These are phyloP conservation scores for Cyprinodon tularosa DNA, from an alignment of 2,113 vertebrate species.

Conservation along the genomic window DNA sequence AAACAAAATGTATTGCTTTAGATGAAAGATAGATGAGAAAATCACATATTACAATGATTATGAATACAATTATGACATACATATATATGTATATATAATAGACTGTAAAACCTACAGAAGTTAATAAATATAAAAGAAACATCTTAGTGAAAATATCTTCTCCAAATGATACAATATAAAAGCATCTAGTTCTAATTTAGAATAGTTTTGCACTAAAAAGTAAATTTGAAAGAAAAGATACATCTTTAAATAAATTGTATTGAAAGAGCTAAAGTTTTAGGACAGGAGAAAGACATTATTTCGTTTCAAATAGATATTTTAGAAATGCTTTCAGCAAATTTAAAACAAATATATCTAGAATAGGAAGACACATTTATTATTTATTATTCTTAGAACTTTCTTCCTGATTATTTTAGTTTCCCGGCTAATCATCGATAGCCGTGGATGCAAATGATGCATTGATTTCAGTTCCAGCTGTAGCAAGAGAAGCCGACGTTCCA, in stretches of 20 bases:
- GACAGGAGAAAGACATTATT: not conserved
- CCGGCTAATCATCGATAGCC: constrained; percentile 68
- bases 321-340: not conserved
- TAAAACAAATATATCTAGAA: not conserved
- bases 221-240: not conserved
- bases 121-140: not conserved
- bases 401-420: not conserved
- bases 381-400: not conserved
- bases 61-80: constrained; percentile 18
- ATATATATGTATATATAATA: constrained; percentile 1
- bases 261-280: not conserved
- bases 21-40: not conserved
- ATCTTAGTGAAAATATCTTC: not conserved
- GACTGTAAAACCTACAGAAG: not conserved
- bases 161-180: too few species aligned
- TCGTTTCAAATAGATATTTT: not conserved
- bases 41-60: not conserved
- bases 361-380: not conserved
- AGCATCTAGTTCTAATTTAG: not conserved
- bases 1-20: constrained; percentile 7
- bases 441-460: constrained; percentile 67
- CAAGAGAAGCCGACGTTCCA: constrained; percentile 80
- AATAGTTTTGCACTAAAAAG: not conserved
- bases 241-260: constrained; percentile 11
- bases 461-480: constrained; percentile 71